phyloP scores from a whole-genome alignment of 2,113 vertebrate genomes.

The Fregata magnificens region DNA sequence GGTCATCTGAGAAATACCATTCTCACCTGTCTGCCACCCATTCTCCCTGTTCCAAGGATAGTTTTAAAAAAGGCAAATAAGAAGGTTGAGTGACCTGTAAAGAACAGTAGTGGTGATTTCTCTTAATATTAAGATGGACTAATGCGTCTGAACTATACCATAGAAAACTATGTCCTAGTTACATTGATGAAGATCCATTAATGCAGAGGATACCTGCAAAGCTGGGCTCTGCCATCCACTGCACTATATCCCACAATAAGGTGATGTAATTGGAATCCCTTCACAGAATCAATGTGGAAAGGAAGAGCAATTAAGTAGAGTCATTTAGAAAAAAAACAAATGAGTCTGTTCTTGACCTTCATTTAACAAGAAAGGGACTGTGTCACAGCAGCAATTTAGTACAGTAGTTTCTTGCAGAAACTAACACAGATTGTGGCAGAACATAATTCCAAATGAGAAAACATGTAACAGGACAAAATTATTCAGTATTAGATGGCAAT shows the following conservation, averaged over 20 bases:
- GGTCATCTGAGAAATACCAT: neutral
- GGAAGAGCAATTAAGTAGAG: slow-evolving; percentile 21
- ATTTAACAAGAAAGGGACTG: neutral
- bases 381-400: neutral
- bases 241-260: neutral
- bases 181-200: neutral
- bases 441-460: neutral
- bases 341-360: slow-evolving; percentile 30
- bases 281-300: slow-evolving; percentile 34
- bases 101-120: neutral
- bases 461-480: neutral
- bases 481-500: neutral
- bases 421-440: neutral
- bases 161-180: neutral
- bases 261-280: slow-evolving; percentile 27
- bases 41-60: neutral
- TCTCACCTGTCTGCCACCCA: neutral
- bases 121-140: neutral
- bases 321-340: neutral
- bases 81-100: neutral
- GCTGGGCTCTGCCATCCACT: neutral
- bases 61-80: neutral
- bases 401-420: neutral
- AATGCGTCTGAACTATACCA: neutral
- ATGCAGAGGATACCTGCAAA: neutral